Conservation (phyloP, 2,797 vertebrate genomes). For the Stomatorhinus walkeri region DNA sequence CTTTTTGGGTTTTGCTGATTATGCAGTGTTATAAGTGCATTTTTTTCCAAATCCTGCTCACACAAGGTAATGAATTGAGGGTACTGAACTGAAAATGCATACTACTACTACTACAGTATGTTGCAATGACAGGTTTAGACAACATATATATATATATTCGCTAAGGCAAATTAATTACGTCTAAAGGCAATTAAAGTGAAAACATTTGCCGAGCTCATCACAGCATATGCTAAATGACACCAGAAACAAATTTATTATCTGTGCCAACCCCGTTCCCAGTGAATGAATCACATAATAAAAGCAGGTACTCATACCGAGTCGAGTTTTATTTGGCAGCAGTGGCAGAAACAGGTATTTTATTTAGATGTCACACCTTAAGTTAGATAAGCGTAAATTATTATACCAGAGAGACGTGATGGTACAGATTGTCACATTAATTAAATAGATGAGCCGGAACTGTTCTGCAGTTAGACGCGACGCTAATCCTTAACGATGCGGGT, state of each 20-base stretch:
- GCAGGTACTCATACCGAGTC: background rate
- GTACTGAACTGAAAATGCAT: background rate
- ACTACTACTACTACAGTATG: background rate
- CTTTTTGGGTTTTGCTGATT: background rate
- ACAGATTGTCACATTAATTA: background rate
- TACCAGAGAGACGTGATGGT: background rate
- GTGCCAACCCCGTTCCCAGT: background rate
- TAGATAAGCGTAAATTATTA: background rate
- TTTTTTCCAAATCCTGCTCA: background rate
- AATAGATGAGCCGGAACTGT: background rate
- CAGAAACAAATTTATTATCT: background rate
- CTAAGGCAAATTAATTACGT: background rate
- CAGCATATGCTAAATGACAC: background rate
- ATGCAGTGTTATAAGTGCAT: background rate
- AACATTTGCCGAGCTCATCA: background rate
- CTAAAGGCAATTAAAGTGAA: background rate
- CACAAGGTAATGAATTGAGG: background rate
- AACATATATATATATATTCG: background rate
- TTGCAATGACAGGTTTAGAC: background rate
- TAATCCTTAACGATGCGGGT: background rate
- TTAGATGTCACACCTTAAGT: background rate
- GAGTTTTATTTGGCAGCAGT: background rate
- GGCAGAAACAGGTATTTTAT: background rate
- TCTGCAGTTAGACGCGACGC: background rate
- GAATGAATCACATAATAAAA: background rate